Percentiles rank a stretch among this genome's conserved stretches.
Conservation (phyloP, 2,888 invertebrate species). For the Invenusta paracnida region DNA sequence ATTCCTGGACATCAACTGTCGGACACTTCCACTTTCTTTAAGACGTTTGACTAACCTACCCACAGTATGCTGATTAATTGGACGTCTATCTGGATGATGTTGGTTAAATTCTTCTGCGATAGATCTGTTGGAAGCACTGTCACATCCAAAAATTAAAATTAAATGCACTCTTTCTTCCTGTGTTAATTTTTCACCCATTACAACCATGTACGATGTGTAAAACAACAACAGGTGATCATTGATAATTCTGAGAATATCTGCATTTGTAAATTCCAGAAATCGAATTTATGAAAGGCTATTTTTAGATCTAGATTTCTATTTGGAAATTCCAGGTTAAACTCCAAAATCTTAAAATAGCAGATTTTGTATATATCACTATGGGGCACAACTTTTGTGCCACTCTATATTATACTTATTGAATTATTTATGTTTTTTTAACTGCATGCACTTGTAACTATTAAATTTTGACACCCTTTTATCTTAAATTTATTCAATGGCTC, state of each 20-base stretch:
- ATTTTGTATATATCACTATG: constrained; percentile 28
- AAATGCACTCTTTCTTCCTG: constrained; percentile 14
- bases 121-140: background rate
- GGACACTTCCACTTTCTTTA: constrained; percentile 34
- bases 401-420: background rate
- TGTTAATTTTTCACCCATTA: constrained; percentile 27
- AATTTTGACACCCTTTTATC: too few species aligned
- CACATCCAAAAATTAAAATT: constrained; percentile 27
- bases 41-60: constrained; percentile 14
- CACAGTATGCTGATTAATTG: constrained; percentile 24
- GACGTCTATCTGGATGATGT: constrained; percentile 21
- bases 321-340: background rate
- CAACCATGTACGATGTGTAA: constrained; percentile 13
- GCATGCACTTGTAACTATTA: too few species aligned
- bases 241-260: constrained; percentile 16
- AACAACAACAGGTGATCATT: background rate
- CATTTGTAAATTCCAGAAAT: constrained; percentile 5
- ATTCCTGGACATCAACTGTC: constrained; percentile 18
- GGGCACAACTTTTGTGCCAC: background rate
- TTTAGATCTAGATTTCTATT: constrained; percentile 21
- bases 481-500: too few species aligned
- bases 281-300: constrained; percentile 11
- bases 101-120: background rate
- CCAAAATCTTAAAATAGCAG: constrained; percentile 8
- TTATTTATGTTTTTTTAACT: too few species aligned